Percentiles rank a stretch among this genome's conserved stretches.
Evolutionary conservation across 1,140 invertebrate genomes (phyloP).

Genomic region (Drosophila ogumai): DNA sequence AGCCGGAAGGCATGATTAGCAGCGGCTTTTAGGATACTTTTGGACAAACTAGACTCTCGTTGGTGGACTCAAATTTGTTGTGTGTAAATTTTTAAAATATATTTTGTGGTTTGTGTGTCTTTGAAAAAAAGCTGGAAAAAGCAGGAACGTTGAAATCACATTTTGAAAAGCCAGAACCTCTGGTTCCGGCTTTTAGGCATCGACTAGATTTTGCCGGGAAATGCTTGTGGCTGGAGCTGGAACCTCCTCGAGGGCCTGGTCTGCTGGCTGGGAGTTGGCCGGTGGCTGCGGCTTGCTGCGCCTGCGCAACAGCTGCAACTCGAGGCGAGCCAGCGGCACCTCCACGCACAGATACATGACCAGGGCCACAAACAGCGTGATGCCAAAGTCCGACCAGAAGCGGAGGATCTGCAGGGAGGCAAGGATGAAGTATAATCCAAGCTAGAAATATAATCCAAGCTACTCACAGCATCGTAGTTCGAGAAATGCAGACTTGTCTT

Average conservation of each 20-base stretch:
- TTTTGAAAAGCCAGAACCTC: not conserved
- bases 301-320: conserved; percentile 37
- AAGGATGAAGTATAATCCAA: too few relatives aligned
- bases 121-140: not conserved
- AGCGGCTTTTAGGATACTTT: not conserved
- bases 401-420: conserved; percentile 43
- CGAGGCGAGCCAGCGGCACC: conserved; percentile 55
- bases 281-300: not conserved
- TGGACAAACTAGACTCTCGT: not conserved
- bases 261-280: not conserved
- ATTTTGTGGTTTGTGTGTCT: not conserved
- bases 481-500: conserved; percentile 74
- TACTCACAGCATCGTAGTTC: conserved; percentile 73
- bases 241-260: not conserved
- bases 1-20: not conserved
- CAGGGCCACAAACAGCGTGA: conserved; percentile 60
- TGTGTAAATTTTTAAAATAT: not conserved
- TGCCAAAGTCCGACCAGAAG: conserved; percentile 76
- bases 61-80: not conserved
- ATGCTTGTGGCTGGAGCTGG: conserved; percentile 34
- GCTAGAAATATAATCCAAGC: not conserved
- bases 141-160: not conserved
- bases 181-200: conserved; percentile 15
- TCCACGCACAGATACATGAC: conserved; percentile 67
- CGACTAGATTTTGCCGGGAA: conserved; percentile 66